Percentiles rank a stretch among this genome's conserved stretches.
phyloP scores from a whole-genome alignment of 1,140 invertebrate species.

The Thaumatotibia leucotreta region DNA sequence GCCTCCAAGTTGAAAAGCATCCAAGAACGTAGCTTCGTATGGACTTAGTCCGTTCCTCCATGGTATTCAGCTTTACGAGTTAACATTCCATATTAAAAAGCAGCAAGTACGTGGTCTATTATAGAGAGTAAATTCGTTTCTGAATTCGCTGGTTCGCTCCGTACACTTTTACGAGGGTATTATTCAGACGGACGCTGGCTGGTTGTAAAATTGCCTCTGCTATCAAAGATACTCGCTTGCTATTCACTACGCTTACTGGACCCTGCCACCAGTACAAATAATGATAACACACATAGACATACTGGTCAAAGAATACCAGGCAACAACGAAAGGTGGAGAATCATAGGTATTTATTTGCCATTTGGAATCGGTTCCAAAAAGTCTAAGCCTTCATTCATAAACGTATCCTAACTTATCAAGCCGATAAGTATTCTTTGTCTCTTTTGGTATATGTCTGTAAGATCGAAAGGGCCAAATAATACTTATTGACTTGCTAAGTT shows the following conservation, averaged over 20 bases:
- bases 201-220: constrained; percentile 4
- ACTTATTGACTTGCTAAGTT: too few relatives aligned
- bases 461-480: too few relatives aligned
- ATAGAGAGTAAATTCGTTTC: neutral
- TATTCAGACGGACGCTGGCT: constrained; percentile 9
- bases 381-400: too few relatives aligned
- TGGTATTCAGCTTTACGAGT: neutral
- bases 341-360: too few relatives aligned
- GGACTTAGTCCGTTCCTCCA: neutral
- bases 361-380: too few relatives aligned
- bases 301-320: too few relatives aligned
- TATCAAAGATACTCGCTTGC: neutral
- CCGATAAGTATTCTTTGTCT: too few relatives aligned
- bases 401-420: too few relatives aligned
- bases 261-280: neutral
- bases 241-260: neutral
- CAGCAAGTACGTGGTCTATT: neutral
- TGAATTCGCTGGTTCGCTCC: neutral
- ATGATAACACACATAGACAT: too few relatives aligned
- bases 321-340: too few relatives aligned
- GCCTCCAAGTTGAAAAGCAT: neutral
- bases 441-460: too few relatives aligned
- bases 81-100: neutral
- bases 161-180: constrained; percentile 1
- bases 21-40: neutral